Evolutionary conservation across 2,888 invertebrate species (phyloP).

Genomic region (Synergus laeviventris): DNA sequence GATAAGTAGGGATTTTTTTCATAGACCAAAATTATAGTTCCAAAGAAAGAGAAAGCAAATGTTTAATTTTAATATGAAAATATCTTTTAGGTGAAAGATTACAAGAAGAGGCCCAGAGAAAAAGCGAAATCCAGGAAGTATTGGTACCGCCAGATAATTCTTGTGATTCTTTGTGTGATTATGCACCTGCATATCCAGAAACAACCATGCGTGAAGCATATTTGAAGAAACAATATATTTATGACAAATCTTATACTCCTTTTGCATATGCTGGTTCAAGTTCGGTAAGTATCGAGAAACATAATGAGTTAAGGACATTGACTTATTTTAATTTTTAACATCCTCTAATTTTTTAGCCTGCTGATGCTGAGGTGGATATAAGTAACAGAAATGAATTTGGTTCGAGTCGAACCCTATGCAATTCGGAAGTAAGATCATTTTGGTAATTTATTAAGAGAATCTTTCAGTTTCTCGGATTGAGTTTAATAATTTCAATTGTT

Average conservation of each 20-base stretch:
- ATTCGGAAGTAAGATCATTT: background rate
- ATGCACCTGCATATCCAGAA: background rate
- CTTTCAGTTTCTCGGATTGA: background rate
- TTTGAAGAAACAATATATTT: background rate
- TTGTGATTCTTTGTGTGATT: background rate
- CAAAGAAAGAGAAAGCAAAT: too few relatives aligned
- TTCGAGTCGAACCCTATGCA: background rate
- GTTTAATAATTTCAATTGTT: background rate
- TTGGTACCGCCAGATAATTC: background rate
- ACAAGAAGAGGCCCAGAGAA: background rate
- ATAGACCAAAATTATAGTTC: too few relatives aligned
- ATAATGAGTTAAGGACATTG: too few relatives aligned
- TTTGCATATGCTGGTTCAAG: too few relatives aligned
- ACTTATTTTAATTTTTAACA: too few relatives aligned
- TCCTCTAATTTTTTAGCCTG: background rate
- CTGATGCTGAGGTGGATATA: background rate
- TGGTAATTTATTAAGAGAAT: background rate
- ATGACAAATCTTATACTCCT: too few relatives aligned
- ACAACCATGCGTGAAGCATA: background rate
- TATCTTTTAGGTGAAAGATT: background rate
- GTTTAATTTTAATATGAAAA: background rate
- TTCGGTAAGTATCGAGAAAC: too few relatives aligned
- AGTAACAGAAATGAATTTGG: background rate
- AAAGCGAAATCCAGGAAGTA: background rate
- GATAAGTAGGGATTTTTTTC: background rate